Conservation (phyloP, 2,113 vertebrate genomes). For the Heteronetta atricapilla region DNA sequence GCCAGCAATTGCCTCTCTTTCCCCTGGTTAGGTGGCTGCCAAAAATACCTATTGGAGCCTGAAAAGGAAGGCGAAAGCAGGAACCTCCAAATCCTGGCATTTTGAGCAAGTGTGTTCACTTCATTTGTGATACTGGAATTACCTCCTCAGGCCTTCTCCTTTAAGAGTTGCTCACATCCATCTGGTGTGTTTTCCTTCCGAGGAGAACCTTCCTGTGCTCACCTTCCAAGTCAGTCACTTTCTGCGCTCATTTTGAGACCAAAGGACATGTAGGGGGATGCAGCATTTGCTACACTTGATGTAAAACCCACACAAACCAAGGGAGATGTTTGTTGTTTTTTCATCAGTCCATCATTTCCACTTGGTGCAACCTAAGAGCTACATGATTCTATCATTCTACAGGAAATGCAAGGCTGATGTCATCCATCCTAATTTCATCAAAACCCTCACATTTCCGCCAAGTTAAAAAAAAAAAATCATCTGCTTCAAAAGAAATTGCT, state of each 20-base stretch:
- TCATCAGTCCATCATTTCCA: background rate
- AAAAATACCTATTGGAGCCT: background rate
- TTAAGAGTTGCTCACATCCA: background rate
- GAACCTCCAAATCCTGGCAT: background rate
- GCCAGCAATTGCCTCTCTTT: background rate
- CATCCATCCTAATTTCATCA: background rate
- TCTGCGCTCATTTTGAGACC: background rate
- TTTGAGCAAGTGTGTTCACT: rapidly evolving
- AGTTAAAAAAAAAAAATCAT: background rate
- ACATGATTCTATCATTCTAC: background rate
- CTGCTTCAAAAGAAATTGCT: background rate
- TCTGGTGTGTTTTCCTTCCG: too few species aligned
- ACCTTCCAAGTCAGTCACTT: rapidly evolving
- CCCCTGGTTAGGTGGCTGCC: background rate
- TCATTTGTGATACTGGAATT: background rate
- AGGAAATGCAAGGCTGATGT: background rate
- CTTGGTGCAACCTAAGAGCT: background rate
- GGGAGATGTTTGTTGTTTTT: background rate
- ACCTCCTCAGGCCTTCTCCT: background rate
- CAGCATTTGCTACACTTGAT: rapidly evolving
- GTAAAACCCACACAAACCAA: background rate
- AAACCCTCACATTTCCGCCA: background rate
- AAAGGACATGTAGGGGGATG: rapidly evolving
- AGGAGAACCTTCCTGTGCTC: too few species aligned
- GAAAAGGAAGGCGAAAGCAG: background rate